Evolutionary conservation across 2,888 invertebrate genomes (phyloP), one percentile per base, ranked within the genome.

Genomic region (Tetragonula carbonaria): DNA sequence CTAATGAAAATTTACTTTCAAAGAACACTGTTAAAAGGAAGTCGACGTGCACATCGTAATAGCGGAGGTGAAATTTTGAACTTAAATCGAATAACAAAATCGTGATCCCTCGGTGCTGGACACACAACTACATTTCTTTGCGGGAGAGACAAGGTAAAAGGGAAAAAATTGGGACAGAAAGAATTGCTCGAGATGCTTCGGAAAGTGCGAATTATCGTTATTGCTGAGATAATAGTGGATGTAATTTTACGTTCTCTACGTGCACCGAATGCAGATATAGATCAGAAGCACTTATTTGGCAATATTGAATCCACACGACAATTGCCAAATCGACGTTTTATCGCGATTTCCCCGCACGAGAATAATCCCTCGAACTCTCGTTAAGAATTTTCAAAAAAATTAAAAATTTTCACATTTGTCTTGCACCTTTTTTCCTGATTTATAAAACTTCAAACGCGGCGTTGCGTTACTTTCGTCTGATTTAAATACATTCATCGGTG

Each of bases 171-270:
- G 13, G 16, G 38, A 53, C 55, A 45, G 8, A 45, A 45, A 45
- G 8, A 8, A 45, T 38, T 8, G 38, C 38, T 33, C 18, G 23
- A 38, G n/a, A 57, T 67, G 33, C 62, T 77, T 73, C 23, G 73
- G 21, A 23, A 51, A 66, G 59, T 28, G 28, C 5, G 71, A 55
- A 70, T 55, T 71, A 75, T 63, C 28, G 66, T 70, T 70, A 38
- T 51, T 71, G 50, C 66, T 38, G 71, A 71, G 75, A 50, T 53
- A 71, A 71, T 63, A 45, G 63, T n/a, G 55, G 55, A 74, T 51
- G 28, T 28, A 70, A 80, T 66, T 80, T 80, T 71, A 71, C 70
- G 70, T 79, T 21, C 6, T 23, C 14, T 38, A 23, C 55, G 63
- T 71, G 80, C 55, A 33, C 18, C 4, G 74, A 63, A 70, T 80